Evolutionary conservation across 1,140 invertebrate genomes (phyloP), one percentile per base, ranked within the genome.

Genomic region (Zeugodacus cucurbitae): DNA sequence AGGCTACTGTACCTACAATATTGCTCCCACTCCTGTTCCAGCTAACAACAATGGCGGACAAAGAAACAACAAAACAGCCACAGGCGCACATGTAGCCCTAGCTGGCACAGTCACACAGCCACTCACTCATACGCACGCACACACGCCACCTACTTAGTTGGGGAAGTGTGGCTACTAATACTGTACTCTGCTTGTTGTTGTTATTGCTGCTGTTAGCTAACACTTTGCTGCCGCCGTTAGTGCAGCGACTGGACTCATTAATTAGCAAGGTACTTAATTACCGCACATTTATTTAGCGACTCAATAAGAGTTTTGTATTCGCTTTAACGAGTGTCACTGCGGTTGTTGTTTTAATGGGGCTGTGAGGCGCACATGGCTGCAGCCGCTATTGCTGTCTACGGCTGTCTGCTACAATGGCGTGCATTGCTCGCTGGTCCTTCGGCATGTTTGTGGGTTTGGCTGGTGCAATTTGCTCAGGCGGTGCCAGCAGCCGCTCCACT

Each of bases 181-280:
- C 34, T 14, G n/a, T 82, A 29, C 10, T 41, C 2, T 37, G 8
- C 41, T 48, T 48, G n/a, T 82, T 82, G 41, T 48, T 44, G 10
- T 74, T 70, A 54, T 26, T 54, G 44, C 44, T 78, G 74, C 8
- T 57, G 26, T 48, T 26, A 22, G 29, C 78, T 57, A 54, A 85
- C 41, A n/a, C 37, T 54, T 29, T 48, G 57, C 20, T 67, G 86
- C 64, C 64, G 26, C 10, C 20, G 86, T 62, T 70, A 87, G 58
- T 29, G 20, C 48, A 32, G 57, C 62, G 34, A 34, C 20, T 70
- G 62, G 87, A 37, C 86, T 88, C 92, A 93, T 93, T 93, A 93
- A 93, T 93, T 93, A 93, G 92, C 92, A 93, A 92, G 92, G 90
- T 93, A 92, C 92, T 93, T 93, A 93, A 93, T 93, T 93, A 93